These are phyloP conservation scores for Leuciscus waleckii DNA, from an alignment of 2,797 vertebrate species.

Conservation along the genomic window DNA sequence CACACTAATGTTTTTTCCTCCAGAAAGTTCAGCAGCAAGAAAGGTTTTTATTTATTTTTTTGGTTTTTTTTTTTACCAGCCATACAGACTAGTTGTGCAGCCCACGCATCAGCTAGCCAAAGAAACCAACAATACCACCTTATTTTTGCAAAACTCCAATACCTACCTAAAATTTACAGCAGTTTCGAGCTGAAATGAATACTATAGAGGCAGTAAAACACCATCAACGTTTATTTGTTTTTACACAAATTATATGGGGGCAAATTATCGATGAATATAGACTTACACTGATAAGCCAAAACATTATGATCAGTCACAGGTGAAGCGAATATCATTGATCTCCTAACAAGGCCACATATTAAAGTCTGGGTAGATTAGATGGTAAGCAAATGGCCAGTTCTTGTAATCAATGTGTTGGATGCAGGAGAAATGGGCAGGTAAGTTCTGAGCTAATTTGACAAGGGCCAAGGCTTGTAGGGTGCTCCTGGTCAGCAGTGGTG, in stretches of 20 bases:
- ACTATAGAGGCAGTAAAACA: background rate
- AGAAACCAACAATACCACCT: no score
- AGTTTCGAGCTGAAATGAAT: background rate
- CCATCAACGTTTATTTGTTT: background rate
- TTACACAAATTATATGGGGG: background rate
- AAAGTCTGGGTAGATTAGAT: background rate
- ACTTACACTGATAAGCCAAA: background rate
- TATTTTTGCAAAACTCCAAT: no score
- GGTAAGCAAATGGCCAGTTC: background rate
- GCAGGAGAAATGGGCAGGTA: background rate
- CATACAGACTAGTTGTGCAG: background rate
- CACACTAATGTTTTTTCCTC: background rate
- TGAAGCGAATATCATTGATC: background rate
- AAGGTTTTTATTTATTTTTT: no score
- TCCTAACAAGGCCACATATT: background rate
- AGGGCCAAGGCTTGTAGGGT: background rate
- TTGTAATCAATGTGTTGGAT: background rate
- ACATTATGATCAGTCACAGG: background rate
- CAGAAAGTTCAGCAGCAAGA: background rate
- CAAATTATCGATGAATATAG: background rate
- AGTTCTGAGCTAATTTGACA: background rate
- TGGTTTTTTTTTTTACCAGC: background rate
- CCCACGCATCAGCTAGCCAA: background rate
- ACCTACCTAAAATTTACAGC: no score
- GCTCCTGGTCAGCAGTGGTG: background rate